phyloP scores from a whole-genome alignment of 2,888 invertebrate species.

The Nomada goodeniana region DNA sequence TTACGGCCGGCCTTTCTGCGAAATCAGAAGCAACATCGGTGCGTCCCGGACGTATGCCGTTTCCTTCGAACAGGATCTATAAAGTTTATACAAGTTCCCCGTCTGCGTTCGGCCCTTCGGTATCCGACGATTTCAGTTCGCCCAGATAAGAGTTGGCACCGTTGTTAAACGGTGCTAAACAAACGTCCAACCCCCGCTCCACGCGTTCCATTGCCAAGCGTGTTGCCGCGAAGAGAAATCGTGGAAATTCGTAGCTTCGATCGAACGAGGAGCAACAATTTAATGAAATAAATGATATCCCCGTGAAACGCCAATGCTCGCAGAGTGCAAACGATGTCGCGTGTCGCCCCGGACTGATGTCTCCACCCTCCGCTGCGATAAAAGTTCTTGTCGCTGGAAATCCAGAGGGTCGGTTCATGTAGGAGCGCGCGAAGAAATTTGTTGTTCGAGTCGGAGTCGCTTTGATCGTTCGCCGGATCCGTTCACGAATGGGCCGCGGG shows the following conservation, averaged over 20 bases:
- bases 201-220: neutral
- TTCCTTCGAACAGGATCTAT: slow-evolving; percentile 44
- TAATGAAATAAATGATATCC: neutral
- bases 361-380: too few relatives aligned
- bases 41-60: slow-evolving; percentile 38
- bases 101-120: neutral
- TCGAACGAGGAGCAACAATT: too few relatives aligned
- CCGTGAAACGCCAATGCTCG: neutral
- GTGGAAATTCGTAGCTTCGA: neutral
- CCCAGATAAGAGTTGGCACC: slow-evolving; percentile 13
- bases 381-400: neutral
- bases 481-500: slow-evolving; percentile 55
- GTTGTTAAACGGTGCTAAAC: neutral
- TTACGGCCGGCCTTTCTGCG: slow-evolving; percentile 54
- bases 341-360: neutral
- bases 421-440: neutral
- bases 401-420: neutral
- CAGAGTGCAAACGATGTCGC: too few relatives aligned
- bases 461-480: slow-evolving; percentile 57
- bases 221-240: neutral
- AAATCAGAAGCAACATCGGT: slow-evolving; percentile 58
- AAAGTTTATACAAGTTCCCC: slow-evolving; percentile 39
- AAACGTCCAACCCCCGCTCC: too few relatives aligned
- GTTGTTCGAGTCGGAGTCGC: slow-evolving; percentile 18
- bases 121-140: slow-evolving; percentile 12